These are phyloP conservation scores for Campaea margaritaria DNA, from an alignment of 2,888 invertebrate species.

Conservation along the genomic window DNA sequence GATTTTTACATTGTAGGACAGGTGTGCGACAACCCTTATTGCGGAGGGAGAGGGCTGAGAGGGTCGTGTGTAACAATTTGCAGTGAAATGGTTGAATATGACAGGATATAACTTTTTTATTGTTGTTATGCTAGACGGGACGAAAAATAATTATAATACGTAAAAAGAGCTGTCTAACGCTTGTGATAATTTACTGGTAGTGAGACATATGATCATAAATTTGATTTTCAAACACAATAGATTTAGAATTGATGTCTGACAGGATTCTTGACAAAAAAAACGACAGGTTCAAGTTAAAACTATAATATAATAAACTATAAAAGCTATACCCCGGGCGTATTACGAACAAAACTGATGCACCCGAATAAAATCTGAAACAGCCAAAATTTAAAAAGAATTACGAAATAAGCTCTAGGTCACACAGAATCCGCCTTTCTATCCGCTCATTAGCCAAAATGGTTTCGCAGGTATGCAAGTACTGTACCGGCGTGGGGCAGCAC, in stretches of 20 bases:
- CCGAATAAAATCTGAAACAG: not conserved
- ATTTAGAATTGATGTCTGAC: no score
- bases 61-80: conserved; percentile 48
- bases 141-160: no score
- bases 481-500: conserved; percentile 61
- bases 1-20: conserved; percentile 38
- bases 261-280: no score
- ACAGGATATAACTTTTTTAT: not conserved
- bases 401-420: conserved; percentile 30
- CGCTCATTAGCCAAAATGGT: conserved; percentile 78
- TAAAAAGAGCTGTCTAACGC: no score
- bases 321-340: not conserved
- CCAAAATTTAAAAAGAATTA: conserved; percentile 22
- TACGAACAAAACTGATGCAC: not conserved
- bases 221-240: no score
- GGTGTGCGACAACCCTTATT: conserved; percentile 53
- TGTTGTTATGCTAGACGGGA: no score
- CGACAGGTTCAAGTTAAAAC: no score
- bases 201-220: no score
- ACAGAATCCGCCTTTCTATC: conserved; percentile 74
- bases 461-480: conserved; percentile 51
- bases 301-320: no score
- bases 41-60: conserved; percentile 45
- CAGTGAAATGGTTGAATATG: conserved; percentile 25
- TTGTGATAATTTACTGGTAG: no score